A percentile compares a stretch with the other conserved stretches of the same genome.
phyloP scores from a whole-genome alignment of 2,888 invertebrate genomes.

The Glyphotaelius pellucidus region DNA sequence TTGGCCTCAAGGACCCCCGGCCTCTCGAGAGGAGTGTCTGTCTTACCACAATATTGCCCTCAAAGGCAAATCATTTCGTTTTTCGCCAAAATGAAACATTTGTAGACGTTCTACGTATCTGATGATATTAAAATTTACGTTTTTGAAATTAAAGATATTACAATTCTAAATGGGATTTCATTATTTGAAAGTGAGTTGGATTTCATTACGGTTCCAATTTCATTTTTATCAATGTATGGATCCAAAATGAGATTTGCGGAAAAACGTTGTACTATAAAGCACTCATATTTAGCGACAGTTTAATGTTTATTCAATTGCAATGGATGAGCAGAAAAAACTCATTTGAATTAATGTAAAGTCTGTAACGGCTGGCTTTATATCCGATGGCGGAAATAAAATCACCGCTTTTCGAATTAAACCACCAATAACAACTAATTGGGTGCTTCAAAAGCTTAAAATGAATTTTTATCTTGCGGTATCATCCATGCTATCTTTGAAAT shows the following conservation, averaged over 20 bases:
- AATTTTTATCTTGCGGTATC: neutral
- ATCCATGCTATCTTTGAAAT: neutral
- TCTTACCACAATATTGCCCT: neutral
- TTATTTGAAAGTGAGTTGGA: neutral
- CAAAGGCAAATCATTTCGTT: slow-evolving; percentile 14
- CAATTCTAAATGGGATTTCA: neutral
- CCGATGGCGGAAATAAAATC: neutral
- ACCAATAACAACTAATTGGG: neutral
- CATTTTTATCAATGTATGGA: neutral
- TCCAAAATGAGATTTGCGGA: neutral
- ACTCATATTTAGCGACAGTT: neutral
- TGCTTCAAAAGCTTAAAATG: neutral
- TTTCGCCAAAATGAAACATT: slow-evolving; percentile 8
- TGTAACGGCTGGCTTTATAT: neutral
- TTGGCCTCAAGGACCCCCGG: neutral
- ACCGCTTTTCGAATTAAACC: neutral
- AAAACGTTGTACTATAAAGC: neutral
- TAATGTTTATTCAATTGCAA: neutral
- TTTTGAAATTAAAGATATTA: neutral
- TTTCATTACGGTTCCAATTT: neutral
- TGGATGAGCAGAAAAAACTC: neutral
- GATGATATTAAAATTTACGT: neutral
- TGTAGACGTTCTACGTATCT: neutral
- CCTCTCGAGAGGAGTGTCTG: slow-evolving; percentile 31
- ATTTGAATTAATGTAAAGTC: neutral